Evolutionary conservation across 2,113 vertebrate species (phyloP), one percentile per base, ranked within the genome.

Genomic region (Mustela lutreola): DNA sequence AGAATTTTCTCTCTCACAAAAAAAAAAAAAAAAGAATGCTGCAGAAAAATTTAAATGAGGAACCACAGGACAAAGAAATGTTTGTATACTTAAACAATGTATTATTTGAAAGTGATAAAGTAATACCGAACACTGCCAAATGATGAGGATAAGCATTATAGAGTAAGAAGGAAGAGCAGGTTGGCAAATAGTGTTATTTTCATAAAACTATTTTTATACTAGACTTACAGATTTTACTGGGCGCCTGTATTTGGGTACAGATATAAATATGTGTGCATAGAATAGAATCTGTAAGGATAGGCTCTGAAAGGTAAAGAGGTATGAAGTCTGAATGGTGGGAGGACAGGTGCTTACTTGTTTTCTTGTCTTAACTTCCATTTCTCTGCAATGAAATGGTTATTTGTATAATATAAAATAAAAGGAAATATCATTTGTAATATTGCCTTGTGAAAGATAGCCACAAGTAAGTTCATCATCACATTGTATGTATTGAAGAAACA

Each of bases 401-500:
- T 39, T 79, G 53, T 79, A 67, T 76, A 60, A 53, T 50, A 76
- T 81, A 86, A 89, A 75, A 75, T 39, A 83, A 90, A 90, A 92
- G 14, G 21, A 95, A 76, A 84, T 36, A 89, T 79, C 82, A 81
- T 67, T 95, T 83, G 42, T 73, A 80, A 73, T 31, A 91, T 11
- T 85, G 9, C 5, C 45, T 88, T 96, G 63, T 89, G 53, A 88
- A 95, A 82, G 86, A 78, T 65, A 92, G 78, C 65, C 60, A 92
- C 28, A 89, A 78, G 18, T 81, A 78, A 86, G 31, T 93, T 93
- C 4, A 58, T 93, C 4, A 58, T 87, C 60, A 79, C 21, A 75
- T 60, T 94, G 65, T 75, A 89, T 80, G 84, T 81, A 88, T 91
- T 33, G 79, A 73, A 5, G 10, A 87, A 97, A 96, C 92, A 45